Evolutionary conservation across 30 jellyfish, hydroid and myxozoan species (phyloP), one percentile per base, ranked within the genome.

Genomic region (Mastigias papua): DNA sequence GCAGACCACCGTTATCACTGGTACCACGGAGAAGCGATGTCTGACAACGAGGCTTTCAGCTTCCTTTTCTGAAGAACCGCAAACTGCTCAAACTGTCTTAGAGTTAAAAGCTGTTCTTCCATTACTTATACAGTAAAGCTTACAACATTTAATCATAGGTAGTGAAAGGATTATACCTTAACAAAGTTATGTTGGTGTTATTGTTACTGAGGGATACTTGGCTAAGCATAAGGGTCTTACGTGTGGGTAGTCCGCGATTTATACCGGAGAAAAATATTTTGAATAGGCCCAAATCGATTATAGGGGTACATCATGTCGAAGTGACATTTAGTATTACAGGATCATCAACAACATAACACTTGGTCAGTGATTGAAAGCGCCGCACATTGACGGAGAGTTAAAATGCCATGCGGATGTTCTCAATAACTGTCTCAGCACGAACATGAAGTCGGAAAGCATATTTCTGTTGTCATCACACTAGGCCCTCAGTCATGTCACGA

Each of bases 261-360:
- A 42, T 27, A 13, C 34, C 29, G 13, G 50, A 21, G 30, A 32
- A 25, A 29, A 21, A 33, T 79, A 66, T 34, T 63, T 54, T 65
- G 57, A 64, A 21, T 81, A 63, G 90, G 90, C 90, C 80, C 37
- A 63, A 62, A 81, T 79, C 81, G 90, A 79, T 79, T 62, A 79
- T n/a, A n/a, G 72, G 89, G 46, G 70, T 15, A 28, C 33, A 33
- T 48, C 90, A 79, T 78, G 81, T 48, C 20, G 72, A 22, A 63
- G 70, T 30, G 66, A 23, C 35, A 50, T 48, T 37, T 48, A 29
- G 49, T 1, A 61, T 30, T 46, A 20, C 34, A 6, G 71, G 81
- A 31, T 13, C 21, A 15, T 34, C 30, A 26, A 25, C 46, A 22
- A 34, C 34, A 61, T 67, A 1, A 27, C 64, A 63, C 89, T 23